Percentiles rank a stretch among this genome's conserved stretches.
Conservation (phyloP, 2,888 invertebrate genomes). For the Polyommatus icarus region DNA sequence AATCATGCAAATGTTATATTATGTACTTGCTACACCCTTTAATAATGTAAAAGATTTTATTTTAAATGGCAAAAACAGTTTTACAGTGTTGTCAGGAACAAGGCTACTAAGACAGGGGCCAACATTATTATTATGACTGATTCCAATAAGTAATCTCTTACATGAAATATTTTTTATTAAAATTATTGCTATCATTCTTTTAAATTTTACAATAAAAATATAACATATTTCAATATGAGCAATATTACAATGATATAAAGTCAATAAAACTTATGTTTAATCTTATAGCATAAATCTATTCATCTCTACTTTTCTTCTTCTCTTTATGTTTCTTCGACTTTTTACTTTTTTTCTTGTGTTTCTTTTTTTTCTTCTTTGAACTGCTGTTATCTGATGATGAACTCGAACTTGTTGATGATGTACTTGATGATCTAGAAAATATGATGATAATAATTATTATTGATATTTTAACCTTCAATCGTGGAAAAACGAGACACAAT, state of each 20-base stretch:
- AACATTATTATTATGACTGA: too few relatives aligned
- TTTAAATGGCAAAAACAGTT: background rate
- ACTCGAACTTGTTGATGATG: slow-evolving; percentile 49
- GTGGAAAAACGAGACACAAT: too few relatives aligned
- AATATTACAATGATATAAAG: background rate
- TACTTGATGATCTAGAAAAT: slow-evolving; percentile 47
- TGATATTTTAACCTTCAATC: too few relatives aligned
- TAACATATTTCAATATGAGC: background rate
- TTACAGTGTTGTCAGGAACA: background rate
- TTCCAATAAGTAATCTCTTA: too few relatives aligned
- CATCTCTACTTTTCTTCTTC: slow-evolving; percentile 56
- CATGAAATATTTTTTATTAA: too few relatives aligned
- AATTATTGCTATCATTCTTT: background rate
- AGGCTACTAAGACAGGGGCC: background rate
- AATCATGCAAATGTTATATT: too few relatives aligned
- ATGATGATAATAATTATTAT: background rate
- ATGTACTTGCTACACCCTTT: background rate
- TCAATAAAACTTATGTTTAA: background rate
- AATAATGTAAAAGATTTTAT: background rate
- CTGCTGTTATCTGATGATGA: slow-evolving; percentile 51
- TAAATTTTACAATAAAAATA: background rate
- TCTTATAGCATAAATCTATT: background rate
- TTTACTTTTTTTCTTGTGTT: slow-evolving; percentile 47
- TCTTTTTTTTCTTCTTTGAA: slow-evolving; percentile 45
- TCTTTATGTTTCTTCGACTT: slow-evolving; percentile 64